Percentiles rank a stretch among this genome's conserved stretches.
Conservation (phyloP, 2,888 invertebrate species). For the Nasonia oneida region DNA sequence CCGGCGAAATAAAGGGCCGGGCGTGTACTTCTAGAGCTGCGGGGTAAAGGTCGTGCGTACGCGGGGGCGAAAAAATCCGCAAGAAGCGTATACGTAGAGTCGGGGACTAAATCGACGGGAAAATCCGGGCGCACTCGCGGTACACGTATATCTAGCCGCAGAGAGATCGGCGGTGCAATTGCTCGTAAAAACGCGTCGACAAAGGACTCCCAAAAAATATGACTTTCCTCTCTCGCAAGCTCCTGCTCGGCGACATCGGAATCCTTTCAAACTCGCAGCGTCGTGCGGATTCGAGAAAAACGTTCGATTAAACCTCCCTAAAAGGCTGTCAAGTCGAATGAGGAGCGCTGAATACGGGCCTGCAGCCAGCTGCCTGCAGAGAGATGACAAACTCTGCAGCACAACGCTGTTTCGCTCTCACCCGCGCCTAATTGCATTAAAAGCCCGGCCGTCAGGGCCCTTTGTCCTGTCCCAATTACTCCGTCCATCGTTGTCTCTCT, state of each 20-base stretch:
- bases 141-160: slow-evolving; percentile 2
- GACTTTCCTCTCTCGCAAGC: background rate
- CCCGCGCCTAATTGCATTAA: slow-evolving; percentile 58
- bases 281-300: background rate
- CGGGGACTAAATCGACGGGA: slow-evolving; percentile 53
- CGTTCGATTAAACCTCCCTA: slow-evolving; percentile 53
- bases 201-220: slow-evolving; percentile 18
- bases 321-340: slow-evolving; percentile 57
- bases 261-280: too few relatives aligned
- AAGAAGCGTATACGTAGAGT: background rate
- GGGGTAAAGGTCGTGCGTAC: background rate
- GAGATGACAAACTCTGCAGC: slow-evolving; percentile 3
- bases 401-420: background rate
- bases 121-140: slow-evolving; percentile 45
- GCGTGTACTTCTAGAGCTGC: background rate
- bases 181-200: slow-evolving; percentile 61
- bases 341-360: slow-evolving; percentile 27
- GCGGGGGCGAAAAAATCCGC: background rate
- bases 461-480: slow-evolving; percentile 60
- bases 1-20: slow-evolving; percentile 22
- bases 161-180: slow-evolving; percentile 55
- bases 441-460: slow-evolving; percentile 38
- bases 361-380: background rate
- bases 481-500: slow-evolving; percentile 33
- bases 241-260: background rate